Base-by-base conservation (phyloP, 2,797 vertebrate genomes). In the Novumbra hubbsi region DNA sequence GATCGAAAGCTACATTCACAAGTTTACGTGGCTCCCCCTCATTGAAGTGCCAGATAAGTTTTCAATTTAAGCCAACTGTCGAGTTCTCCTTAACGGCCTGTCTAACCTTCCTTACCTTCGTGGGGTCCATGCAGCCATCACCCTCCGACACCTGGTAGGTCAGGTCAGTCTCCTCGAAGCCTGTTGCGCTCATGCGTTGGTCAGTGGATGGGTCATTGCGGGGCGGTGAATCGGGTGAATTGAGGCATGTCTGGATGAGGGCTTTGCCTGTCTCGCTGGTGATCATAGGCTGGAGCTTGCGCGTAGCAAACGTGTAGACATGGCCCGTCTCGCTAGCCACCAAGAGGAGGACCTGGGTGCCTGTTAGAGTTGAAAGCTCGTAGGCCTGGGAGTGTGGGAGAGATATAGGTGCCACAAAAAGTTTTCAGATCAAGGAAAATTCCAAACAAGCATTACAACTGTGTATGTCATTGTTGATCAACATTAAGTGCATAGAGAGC, bases 211-310 rank as follows among this genome's bases (percentile, higher is more conserved):
- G 95, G 88, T 96, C 95, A 0, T 94, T 95, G 72, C 95, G 94
- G 0, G 95, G 95, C 0, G 95, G 95, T 0, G 95, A 96, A 87
- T 96, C 95, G 0, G 95, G 95, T 57, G 95, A 96, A 87, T 96
- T 96, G 81, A 96, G 93, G 88, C 95, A 96, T 14, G 95, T 96
- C 79, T 96, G 95, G 87, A 96, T 96, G 85, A 96, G 86, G 0
- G 95, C 95, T 85, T 96, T 96, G 70, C 95, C 95, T 0, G 95
- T 96, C 90, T 96, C 95, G 1, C 95, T 96, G 90, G 95, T 96
- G 86, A 96, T 96, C 95, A 96, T 96, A 80, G 95, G 95, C 90
- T 96, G 95, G 79, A 96, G 92, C 78, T 96, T 96, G 71, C 95
- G 93, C 0, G 95, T 96, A 81, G 95, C 95, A 67, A 96, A 96